Conservation (phyloP, 1,140 invertebrate genomes). For the Saccostrea glomerata region DNA sequence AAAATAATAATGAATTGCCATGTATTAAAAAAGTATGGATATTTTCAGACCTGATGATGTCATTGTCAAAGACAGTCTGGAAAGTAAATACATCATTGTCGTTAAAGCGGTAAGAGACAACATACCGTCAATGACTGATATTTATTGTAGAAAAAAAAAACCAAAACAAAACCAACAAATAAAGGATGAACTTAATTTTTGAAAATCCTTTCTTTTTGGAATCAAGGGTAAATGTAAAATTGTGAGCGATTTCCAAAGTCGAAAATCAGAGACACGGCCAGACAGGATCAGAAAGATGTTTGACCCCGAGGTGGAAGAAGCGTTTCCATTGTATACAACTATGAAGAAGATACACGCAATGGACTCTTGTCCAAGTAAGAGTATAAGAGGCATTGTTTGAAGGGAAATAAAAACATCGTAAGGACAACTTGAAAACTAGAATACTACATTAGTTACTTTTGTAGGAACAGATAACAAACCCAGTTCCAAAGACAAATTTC, state of each 20-base stretch:
- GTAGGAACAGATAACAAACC: slow-evolving; percentile 29
- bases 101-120: slow-evolving; percentile 66
- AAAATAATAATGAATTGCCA: too few species aligned
- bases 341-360: slow-evolving; percentile 48
- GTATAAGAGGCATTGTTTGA: not conserved
- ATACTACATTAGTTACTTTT: not conserved
- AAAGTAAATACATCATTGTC: slow-evolving; percentile 66
- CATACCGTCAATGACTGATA: not conserved
- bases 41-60: slow-evolving; percentile 62
- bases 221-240: slow-evolving; percentile 60
- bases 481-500: slow-evolving; percentile 7
- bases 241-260: slow-evolving; percentile 57
- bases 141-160: not conserved
- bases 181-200: not conserved
- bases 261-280: slow-evolving; percentile 4
- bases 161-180: not conserved
- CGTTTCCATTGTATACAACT: slow-evolving; percentile 58
- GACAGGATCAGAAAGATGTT: slow-evolving; percentile 32
- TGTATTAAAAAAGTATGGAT: too few species aligned
- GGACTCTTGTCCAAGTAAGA: slow-evolving; percentile 29
- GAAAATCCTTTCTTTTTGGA: not conserved
- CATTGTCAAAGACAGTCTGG: slow-evolving; percentile 65
- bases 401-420: not conserved
- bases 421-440: not conserved
- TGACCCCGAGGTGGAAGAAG: slow-evolving; percentile 49